Evolutionary conservation across 1,140 invertebrate species (phyloP), one percentile per base, ranked within the genome.

Genomic region (Hyphantria cunea): DNA sequence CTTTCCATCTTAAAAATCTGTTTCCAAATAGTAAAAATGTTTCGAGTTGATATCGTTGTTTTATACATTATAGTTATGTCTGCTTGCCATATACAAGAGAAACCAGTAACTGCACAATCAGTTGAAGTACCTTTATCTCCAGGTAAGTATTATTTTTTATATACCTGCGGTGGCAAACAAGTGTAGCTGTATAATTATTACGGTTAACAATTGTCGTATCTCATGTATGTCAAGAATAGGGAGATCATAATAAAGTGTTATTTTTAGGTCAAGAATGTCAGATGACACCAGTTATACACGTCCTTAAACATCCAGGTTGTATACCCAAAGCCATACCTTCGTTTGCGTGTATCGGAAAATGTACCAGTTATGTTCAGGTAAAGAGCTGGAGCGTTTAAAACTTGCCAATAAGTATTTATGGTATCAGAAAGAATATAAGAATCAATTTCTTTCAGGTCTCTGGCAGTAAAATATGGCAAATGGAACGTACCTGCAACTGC

Each of bases 391-490:
- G 17, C 5, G 17, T 25, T 25, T 25, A 25, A 25, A 3, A 25
- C 17, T 25, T 25, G 17, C 17, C 17, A 3, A 25, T 5, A 5
- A 5, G 17, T 25, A 25, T 5, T 25, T 25, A 3, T 25, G 17
- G 1, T 25, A 25, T n/a, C 17, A 3, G 17, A 25, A 25, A 25
- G 5, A 5, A 25, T 25, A 3, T 25, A 25, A 25, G 5, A 25
- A 25, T 25, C 17, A 25, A 25, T 69, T 31, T 10, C 15, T 53
- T 41, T n/a, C 50, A 98, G 97, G 96, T 98, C 6, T 98, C 97
- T n/a, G 96, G 96, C 9, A 98, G 96, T 66, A 98, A 98, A 92
- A 96, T 98, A 80, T 98, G 97, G 97, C 97, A 98, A 93, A 98
- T 97, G 94, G 97, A 98, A 85, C 92, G 97, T 42, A 97, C 96